Evolutionary conservation across 2,113 vertebrate species (phyloP), one percentile per base, ranked within the genome.

Genomic region (Paramisgurnus dabryanus): DNA sequence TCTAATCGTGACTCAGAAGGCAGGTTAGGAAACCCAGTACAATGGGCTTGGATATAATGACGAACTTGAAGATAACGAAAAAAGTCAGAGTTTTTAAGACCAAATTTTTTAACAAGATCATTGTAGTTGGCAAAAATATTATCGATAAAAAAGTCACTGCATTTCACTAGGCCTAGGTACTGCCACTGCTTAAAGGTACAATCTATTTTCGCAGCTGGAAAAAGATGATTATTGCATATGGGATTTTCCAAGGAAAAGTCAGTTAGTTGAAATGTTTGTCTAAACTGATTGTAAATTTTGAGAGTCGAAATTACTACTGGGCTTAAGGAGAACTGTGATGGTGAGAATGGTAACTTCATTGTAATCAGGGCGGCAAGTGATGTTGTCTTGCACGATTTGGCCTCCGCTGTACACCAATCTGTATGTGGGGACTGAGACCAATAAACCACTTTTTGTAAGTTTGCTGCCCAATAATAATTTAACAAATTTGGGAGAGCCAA

Each of bases 261-360:
- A 39, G 27, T 64, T 11, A 34, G 60, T 63, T 34, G 60, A 63
- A 63, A 63, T 63, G 22, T 4, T 13, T 63, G 60, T 63, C 60
- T 63, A 39, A 63, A 63, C 22, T 63, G 60, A 61, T 61, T 63
- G 34, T 63, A 63, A 10, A 64, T 64, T 65, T 40, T 41, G 39
- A 17, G 34, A 17, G 63, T 41, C 2, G 34, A 41, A 41, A 66
- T 17, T 41, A 66, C 39, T 8, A 65, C 34, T 65, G 39, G 39
- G 3, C 34, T 66, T 66, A 39, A 41, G 6, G 64, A 66, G 7
- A 66, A 66, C 13, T 41, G 39, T 2, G 7, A 66, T 40, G 64
- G 15, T 40, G 40, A 43, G 64, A 66, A 66, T n/a, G 40, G 64
- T 43, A 15, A 66, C 40, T 66, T 66, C 64, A 66, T 66, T 66